Percentiles rank a stretch among this genome's conserved stretches.
These are phyloP conservation scores for Distichodus sexfasciatus DNA, from an alignment of 2,797 vertebrate genomes.

Conservation along the genomic window DNA sequence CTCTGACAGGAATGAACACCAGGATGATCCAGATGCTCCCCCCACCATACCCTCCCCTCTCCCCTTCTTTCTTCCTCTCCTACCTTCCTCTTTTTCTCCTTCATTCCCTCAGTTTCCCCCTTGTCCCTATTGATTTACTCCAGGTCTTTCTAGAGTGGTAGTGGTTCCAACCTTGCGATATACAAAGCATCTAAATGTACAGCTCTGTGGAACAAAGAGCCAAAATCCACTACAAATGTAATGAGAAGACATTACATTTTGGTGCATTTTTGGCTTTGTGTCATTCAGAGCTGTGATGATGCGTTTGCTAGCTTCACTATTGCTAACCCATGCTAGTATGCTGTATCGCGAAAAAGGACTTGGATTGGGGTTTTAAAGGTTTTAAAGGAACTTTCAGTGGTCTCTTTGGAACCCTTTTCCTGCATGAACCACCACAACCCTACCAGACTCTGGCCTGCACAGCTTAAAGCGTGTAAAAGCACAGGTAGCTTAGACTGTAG, in stretches of 20 bases:
- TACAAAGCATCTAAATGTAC: background rate
- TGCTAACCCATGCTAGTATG: background rate
- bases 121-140: slow-evolving; percentile 23
- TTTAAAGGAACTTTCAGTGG: background rate
- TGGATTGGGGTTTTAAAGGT: background rate
- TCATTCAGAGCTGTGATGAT: background rate
- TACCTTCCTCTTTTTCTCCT: background rate
- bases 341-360: background rate
- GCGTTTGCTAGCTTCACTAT: background rate
- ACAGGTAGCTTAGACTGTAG: background rate
- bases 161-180: slow-evolving; percentile 47
- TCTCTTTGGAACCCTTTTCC: background rate
- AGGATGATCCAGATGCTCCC: slow-evolving; percentile 50
- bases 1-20: slow-evolving; percentile 72
- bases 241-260: background rate
- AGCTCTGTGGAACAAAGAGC: background rate
- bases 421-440: slow-evolving; percentile 51
- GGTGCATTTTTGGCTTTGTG: background rate
- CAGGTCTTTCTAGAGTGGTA: slow-evolving; percentile 54
- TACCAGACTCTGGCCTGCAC: slow-evolving; percentile 35
- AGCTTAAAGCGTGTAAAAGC: slow-evolving; percentile 17
- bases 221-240: background rate
- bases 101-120: background rate
- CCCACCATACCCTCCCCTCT: background rate
- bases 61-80: background rate